These are phyloP conservation scores for Epinephelus malabaricus DNA, from an alignment of 2,797 vertebrate genomes.

Conservation along the genomic window DNA sequence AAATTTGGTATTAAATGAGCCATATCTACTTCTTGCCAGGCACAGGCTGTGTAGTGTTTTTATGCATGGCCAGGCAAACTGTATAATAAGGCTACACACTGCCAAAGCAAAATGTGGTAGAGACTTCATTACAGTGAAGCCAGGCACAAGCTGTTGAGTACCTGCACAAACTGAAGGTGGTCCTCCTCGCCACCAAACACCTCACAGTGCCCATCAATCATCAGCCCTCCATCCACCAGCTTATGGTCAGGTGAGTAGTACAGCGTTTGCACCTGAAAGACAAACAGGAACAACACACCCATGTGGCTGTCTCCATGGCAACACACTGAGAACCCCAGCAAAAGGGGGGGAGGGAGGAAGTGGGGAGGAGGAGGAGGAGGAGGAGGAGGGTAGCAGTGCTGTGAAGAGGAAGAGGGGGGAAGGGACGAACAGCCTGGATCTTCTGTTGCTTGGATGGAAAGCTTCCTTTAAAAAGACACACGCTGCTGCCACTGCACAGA, in stretches of 20 bases:
- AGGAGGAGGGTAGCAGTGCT: conserved; percentile 48
- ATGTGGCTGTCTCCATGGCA: conserved; percentile 97
- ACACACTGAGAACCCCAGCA: conserved; percentile 81
- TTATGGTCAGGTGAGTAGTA: conserved; percentile 99
- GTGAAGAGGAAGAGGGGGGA: conserved; percentile 66
- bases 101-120: conserved; percentile 45
- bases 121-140: conserved; percentile 47
- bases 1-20: conserved; percentile 40
- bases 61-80: conserved; percentile 53
- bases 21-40: conserved; percentile 35
- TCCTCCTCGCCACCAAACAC: conserved; percentile 99
- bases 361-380: conserved; percentile 24
- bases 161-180: conserved; percentile 99
- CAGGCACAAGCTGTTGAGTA: conserved; percentile 86
- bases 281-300: conserved; percentile 96
- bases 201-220: conserved; percentile 97
- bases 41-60: conserved; percentile 31
- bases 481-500: conserved; percentile 52
- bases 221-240: conserved; percentile 98
- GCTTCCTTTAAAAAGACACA: conserved; percentile 71
- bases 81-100: conserved; percentile 38
- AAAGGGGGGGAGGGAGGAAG: conserved; percentile 23
- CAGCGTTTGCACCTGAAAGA: conserved; percentile 99
- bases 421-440: conserved; percentile 51
- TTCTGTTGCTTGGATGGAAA: conserved; percentile 70